Percentiles rank a stretch among this genome's conserved stretches.
Conservation (phyloP, 2,888 invertebrate species). For the Plagodis dolabraria region DNA sequence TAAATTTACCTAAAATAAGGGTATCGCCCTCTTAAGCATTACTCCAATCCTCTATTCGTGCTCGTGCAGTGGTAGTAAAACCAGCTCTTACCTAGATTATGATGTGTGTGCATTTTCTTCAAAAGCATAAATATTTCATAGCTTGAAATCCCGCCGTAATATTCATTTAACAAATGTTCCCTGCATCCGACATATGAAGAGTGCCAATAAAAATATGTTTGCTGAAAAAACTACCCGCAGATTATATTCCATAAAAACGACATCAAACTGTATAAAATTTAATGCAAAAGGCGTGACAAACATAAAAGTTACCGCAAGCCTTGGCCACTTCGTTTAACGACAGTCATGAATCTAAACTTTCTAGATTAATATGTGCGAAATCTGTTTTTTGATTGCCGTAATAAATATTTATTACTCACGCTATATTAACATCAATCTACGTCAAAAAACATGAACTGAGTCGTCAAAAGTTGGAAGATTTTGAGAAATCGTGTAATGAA, state of each 20-base stretch:
- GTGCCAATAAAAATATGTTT: slow-evolving; percentile 23
- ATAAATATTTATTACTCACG: slow-evolving; percentile 52
- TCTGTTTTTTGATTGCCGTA: slow-evolving; percentile 37
- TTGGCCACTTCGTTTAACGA: slow-evolving; percentile 57
- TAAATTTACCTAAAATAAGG: too few relatives aligned
- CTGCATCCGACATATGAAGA: slow-evolving; percentile 25
- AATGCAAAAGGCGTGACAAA: slow-evolving; percentile 28
- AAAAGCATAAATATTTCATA: too few relatives aligned
- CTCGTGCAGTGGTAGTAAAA: too few relatives aligned
- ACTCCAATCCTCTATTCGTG: too few relatives aligned
- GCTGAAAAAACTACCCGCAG: slow-evolving; percentile 17
- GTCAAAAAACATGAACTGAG: slow-evolving; percentile 58
- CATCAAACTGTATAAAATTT: slow-evolving; percentile 22
- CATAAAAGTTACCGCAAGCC: slow-evolving; percentile 34
- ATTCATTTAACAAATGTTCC: slow-evolving; percentile 15
- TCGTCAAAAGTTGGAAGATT: slow-evolving; percentile 61
- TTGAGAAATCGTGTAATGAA: slow-evolving; percentile 62
- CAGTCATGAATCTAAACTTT: slow-evolving; percentile 31
- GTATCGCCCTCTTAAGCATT: too few relatives aligned
- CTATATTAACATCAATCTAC: slow-evolving; percentile 61
- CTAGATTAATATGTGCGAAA: slow-evolving; percentile 29
- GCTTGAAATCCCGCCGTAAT: slow-evolving; percentile 10
- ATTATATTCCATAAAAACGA: slow-evolving; percentile 20
- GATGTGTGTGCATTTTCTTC: too few relatives aligned
- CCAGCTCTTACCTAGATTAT: too few relatives aligned